A percentile compares a stretch with the other conserved stretches of the same genome.
phyloP scores from a whole-genome alignment of 2,888 invertebrate genomes.

The Epinotia ramella region DNA sequence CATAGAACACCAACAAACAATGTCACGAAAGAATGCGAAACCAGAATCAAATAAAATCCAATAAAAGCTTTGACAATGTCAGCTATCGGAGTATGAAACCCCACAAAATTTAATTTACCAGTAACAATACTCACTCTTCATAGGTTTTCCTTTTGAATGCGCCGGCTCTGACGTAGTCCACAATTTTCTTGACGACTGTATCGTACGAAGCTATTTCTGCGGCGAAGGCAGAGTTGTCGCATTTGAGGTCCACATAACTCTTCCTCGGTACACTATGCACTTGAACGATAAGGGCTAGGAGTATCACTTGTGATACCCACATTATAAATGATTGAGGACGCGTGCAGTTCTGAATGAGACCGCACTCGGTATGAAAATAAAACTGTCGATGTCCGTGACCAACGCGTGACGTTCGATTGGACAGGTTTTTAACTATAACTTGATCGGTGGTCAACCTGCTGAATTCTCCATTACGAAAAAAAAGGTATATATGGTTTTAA shows the following conservation, averaged over 20 bases:
- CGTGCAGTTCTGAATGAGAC: constrained; percentile 15
- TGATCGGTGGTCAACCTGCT: not conserved
- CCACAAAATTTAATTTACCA: constrained; percentile 34
- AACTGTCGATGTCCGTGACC: not conserved
- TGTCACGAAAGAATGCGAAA: not conserved
- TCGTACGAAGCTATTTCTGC: constrained; percentile 87
- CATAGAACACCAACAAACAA: not conserved
- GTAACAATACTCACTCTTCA: constrained; percentile 73
- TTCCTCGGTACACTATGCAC: constrained; percentile 52
- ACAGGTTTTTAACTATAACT: not conserved
- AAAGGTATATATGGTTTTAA: no score
- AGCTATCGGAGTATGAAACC: constrained; percentile 16
- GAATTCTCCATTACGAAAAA: not conserved
- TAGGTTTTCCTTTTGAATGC: constrained; percentile 85
- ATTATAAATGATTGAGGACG: constrained; percentile 22
- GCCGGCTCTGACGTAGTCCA: constrained; percentile 79
- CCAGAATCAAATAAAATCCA: constrained; percentile 2
- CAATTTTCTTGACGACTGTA: constrained; percentile 78
- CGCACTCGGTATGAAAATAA: constrained; percentile 10
- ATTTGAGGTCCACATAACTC: constrained; percentile 55
- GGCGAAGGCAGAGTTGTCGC: constrained; percentile 60
- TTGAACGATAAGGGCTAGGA: constrained; percentile 46
- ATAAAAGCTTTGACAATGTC: not conserved
- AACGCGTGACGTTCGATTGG: not conserved
- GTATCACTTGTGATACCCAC: constrained; percentile 37